phyloP scores from a whole-genome alignment of 1,140 invertebrate genomes.

The Megalopta genalis region DNA sequence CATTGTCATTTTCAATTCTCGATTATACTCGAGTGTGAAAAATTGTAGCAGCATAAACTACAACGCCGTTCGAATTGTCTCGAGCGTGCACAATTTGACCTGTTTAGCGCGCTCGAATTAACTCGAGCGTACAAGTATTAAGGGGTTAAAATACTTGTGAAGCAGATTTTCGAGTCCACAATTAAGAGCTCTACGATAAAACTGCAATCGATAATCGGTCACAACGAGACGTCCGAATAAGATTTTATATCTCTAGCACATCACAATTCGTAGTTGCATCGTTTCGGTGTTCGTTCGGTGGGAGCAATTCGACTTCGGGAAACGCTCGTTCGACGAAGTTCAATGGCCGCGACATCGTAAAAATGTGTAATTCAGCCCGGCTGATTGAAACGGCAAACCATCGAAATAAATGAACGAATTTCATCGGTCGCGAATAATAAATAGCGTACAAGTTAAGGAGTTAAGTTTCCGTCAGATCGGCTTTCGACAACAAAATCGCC shows the following conservation, averaged over 20 bases:
- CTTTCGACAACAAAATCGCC: no score
- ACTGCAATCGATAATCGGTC: constrained; percentile 17
- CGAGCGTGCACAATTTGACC: no score
- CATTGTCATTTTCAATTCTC: no score
- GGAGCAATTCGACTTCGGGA: no score
- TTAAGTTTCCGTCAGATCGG: no score
- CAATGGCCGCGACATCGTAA: neutral
- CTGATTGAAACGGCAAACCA: neutral
- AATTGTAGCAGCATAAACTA: no score
- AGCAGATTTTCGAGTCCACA: neutral
- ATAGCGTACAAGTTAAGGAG: no score
- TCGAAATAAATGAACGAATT: constrained; percentile 1
- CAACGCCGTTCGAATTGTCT: no score
- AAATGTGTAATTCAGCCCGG: constrained; percentile 12
- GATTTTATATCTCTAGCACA: neutral
- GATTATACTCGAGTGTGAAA: no score
- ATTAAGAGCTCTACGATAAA: neutral
- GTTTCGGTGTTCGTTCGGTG: no score
- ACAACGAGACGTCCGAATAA: neutral
- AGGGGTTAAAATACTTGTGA: neutral
- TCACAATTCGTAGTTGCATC: neutral
- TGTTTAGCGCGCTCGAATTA: no score
- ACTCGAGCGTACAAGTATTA: no score
- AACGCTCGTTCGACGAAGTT: neutral
- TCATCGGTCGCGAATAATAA: neutral